A percentile compares a stretch with the other conserved stretches of the same genome.
phyloP scores from a whole-genome alignment of 1,140 invertebrate genomes.

The Diabrotica undecimpunctata region DNA sequence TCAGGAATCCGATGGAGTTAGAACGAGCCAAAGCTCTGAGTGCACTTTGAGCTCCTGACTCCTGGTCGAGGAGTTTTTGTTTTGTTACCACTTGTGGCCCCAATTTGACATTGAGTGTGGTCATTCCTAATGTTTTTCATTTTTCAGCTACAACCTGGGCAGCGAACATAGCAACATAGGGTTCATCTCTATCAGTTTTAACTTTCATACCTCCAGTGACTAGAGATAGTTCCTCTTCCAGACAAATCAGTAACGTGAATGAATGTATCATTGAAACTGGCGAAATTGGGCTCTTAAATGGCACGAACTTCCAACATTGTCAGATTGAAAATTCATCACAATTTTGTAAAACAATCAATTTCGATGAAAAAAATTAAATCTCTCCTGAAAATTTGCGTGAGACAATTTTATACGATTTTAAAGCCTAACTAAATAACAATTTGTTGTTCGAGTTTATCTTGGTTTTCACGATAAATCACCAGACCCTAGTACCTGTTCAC shows the following conservation, averaged over 20 bases:
- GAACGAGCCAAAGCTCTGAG: slow-evolving; percentile 95
- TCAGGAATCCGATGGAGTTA: slow-evolving; percentile 94
- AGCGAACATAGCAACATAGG: slow-evolving; percentile 99
- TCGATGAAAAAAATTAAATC: too few species aligned
- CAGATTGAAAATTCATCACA: too few species aligned
- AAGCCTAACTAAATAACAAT: too few species aligned
- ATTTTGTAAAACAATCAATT: too few species aligned
- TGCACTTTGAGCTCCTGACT: slow-evolving; percentile 96
- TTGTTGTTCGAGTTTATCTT: too few species aligned
- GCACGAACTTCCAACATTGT: too few species aligned
- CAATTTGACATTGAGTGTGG: slow-evolving; percentile 96
- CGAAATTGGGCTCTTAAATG: too few species aligned
- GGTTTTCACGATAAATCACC: too few species aligned
- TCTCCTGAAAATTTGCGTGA: too few species aligned
- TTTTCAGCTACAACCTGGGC: slow-evolving; percentile 99
- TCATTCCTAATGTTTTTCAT: slow-evolving; percentile 95
- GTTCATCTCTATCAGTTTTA: slow-evolving; percentile 99
- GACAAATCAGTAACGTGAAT: slow-evolving; percentile 99
- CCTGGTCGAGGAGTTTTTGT: slow-evolving; percentile 98
- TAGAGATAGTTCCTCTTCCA: slow-evolving; percentile 96
- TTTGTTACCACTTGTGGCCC: slow-evolving; percentile 97
- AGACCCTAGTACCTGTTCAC: too few species aligned
- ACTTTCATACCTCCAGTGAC: slow-evolving; percentile 99
- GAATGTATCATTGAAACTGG: slow-evolving; percentile 99
- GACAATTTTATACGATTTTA: too few species aligned